These are phyloP conservation scores for Drosophila rufa DNA, from an alignment of 1,140 invertebrate species.

Conservation along the genomic window DNA sequence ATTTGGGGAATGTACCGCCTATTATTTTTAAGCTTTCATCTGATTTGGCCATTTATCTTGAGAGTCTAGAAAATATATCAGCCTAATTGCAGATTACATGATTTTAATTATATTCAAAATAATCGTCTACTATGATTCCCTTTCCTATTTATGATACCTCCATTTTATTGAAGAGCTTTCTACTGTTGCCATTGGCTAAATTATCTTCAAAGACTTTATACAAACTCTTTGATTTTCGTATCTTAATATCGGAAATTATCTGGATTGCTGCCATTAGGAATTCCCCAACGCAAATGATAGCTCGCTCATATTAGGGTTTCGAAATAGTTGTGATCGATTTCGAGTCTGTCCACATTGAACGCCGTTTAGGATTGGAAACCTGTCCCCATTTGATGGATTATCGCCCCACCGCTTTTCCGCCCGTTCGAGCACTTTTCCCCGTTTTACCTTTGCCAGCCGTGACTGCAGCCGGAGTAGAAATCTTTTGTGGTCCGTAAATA, in stretches of 20 bases:
- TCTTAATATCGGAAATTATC: conserved; percentile 30
- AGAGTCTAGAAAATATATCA: neutral
- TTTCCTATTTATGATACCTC: neutral
- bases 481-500: conserved; percentile 48
- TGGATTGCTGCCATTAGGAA: conserved; percentile 29
- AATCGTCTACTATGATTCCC: neutral
- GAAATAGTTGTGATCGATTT: conserved; percentile 38
- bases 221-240: conserved; percentile 1
- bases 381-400: conserved; percentile 43
- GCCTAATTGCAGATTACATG: neutral
- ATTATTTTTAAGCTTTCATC: neutral
- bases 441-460: conserved; percentile 31
- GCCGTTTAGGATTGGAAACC: conserved; percentile 21
- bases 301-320: conserved; percentile 28
- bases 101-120: neutral
- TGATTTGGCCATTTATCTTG: neutral
- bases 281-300: conserved; percentile 23
- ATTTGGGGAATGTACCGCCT: too few relatives aligned
- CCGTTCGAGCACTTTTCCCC: conserved; percentile 26
- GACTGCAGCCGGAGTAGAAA: conserved; percentile 35
- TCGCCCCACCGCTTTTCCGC: conserved; percentile 35
- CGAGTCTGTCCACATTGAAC: conserved; percentile 13
- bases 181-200: conserved; percentile 12
- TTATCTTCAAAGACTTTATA: conserved; percentile 8
- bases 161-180: conserved; percentile 4